Base-by-base conservation (phyloP, 2,797 vertebrate genomes). In the Ataeniobius toweri region DNA sequence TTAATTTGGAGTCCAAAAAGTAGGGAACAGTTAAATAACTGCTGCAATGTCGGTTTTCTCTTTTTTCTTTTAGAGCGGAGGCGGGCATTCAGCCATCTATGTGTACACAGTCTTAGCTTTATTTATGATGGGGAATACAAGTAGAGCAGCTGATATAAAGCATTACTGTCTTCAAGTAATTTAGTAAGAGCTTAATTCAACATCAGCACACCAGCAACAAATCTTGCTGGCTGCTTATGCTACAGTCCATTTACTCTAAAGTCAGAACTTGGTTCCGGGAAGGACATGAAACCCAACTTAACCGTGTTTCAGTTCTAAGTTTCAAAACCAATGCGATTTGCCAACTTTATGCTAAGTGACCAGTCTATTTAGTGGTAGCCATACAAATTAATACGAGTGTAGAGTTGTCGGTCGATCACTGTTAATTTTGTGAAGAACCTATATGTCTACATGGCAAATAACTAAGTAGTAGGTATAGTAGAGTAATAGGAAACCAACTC, bases 61-160 rank as follows among this genome's bases (percentile, higher is more conserved):
- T 73, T 82, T 80, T 81, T 31, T 75, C 36, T 7, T 69, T 78
- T 83, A 69, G 44, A 58, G 73, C 80, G 73, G 72, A 50, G 46
- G 26, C 0, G 3, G 85, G 80, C 36, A 12, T 48, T 77, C 75
- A 68, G 78, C 81, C 72, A 76, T 84, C 13, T 65, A 46, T 86
- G 65, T 84, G 53, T 78, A 72, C 65, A 81, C 75, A 82, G 16
- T n/a, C 70, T 73, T 68, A n/a, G 55, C 6, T 85, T 68, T 78
- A 90, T 87, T 86, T 88, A 86, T 77, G 67, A 70, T 14, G 31
- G n/a, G 28, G 73, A 63, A 73, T 83, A 68, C 63, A 55, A 50
- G 77, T 67, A 79, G 73, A 31, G 1, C 72, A 67, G 71, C 48
- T 78, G 58, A 76, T 59, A 80, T 46, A 48, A 61, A 67, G 24